phyloP scores from a whole-genome alignment of 1,140 invertebrate species.

The Lepidurus couesii region DNA sequence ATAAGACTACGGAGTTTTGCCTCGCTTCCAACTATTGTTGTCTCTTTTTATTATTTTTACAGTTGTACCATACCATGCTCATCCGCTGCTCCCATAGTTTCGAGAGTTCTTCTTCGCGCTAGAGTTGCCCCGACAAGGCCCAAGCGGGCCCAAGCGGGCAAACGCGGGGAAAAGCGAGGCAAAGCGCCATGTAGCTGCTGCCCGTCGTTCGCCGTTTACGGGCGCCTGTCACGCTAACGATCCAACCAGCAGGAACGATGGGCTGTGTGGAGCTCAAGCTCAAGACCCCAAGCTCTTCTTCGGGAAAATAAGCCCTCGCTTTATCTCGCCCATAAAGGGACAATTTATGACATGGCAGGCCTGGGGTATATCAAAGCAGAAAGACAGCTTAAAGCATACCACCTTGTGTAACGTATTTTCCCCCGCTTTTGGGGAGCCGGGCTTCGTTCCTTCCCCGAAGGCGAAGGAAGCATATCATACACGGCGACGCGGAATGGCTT shows the following conservation, averaged over 20 bases:
- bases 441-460: too few species aligned
- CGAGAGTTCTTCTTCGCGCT: background rate
- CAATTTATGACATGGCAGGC: slow-evolving; percentile 29
- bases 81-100: background rate
- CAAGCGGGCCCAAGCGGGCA: too few species aligned
- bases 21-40: slow-evolving; percentile 2
- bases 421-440: background rate
- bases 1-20: background rate
- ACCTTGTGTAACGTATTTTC: background rate
- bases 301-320: slow-evolving; percentile 28
- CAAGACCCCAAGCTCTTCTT: background rate
- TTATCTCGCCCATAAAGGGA: slow-evolving; percentile 31
- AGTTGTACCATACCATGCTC: background rate
- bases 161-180: too few species aligned
- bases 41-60: background rate
- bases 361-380: slow-evolving; percentile 1
- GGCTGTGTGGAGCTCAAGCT: background rate
- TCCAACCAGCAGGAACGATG: slow-evolving; percentile 20
- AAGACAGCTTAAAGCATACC: slow-evolving; percentile 7
- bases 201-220: slow-evolving; percentile 23
- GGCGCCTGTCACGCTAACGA: slow-evolving; percentile 28
- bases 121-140: too few species aligned
- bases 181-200: background rate
- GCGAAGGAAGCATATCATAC: too few species aligned
- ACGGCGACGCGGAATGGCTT: background rate